These are phyloP conservation scores for Eolophus roseicapilla DNA, from an alignment of 2,113 vertebrate species.

Conservation along the genomic window DNA sequence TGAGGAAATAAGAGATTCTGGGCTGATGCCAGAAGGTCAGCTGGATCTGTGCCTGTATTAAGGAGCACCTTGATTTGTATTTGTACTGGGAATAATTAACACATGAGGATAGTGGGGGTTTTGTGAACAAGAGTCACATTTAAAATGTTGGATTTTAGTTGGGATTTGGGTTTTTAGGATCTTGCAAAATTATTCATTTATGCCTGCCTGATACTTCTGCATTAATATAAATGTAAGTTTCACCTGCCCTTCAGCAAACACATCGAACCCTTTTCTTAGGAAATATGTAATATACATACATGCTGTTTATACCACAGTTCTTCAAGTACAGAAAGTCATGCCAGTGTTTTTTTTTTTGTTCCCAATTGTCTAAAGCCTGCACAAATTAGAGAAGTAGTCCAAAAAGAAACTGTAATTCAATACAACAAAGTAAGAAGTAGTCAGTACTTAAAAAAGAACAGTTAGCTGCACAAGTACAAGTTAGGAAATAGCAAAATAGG, in stretches of 20 bases:
- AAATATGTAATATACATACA: neutral
- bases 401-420: neutral
- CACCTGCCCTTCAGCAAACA: neutral
- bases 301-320: neutral
- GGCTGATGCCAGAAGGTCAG: neutral
- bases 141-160: neutral
- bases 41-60: neutral
- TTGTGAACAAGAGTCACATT: neutral
- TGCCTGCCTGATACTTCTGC: neutral
- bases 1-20: neutral
- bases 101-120: neutral
- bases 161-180: neutral
- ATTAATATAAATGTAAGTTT: neutral
- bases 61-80: neutral
- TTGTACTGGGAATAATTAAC: neutral
- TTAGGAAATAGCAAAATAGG: neutral
- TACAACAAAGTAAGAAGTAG: neutral
- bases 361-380: neutral
- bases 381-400: neutral
- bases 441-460: neutral
- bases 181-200: neutral
- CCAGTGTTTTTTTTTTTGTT: fast-evolving
- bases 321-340: neutral
- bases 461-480: neutral
- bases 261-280: neutral